phyloP scores from a whole-genome alignment of 37 sponge, comb jelly and placozoan genomes.

The Mnemiopsis leidyi region DNA sequence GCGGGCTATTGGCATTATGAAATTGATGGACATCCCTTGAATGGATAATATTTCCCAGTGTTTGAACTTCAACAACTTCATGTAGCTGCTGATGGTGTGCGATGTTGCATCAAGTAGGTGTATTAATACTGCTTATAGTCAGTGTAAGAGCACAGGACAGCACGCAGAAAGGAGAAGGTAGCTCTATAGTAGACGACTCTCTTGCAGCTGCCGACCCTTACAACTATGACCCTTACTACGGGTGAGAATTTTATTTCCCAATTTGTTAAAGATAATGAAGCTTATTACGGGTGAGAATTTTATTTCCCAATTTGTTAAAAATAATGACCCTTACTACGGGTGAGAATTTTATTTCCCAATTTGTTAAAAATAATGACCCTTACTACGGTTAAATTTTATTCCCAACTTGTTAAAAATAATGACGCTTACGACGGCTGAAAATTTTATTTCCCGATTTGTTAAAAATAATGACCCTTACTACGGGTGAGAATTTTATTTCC shows the following conservation, averaged over 20 bases:
- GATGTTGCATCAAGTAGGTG: not conserved
- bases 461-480: not conserved
- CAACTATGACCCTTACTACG: not conserved
- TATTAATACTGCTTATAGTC: not conserved
- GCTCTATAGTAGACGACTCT: not conserved
- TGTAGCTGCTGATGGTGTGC: not conserved
- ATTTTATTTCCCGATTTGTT: too few relatives aligned
- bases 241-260: too few relatives aligned
- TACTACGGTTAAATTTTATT: not conserved
- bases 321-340: constrained; percentile 1
- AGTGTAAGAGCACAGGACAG: not conserved
- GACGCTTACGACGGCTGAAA: too few relatives aligned
- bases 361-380: too few relatives aligned
- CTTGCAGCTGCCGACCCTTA: not conserved
- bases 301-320: too few relatives aligned
- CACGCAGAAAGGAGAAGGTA: not conserved
- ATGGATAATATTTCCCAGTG: not conserved
- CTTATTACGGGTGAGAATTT: not conserved
- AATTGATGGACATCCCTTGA: too few relatives aligned
- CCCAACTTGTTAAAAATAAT: too few relatives aligned
- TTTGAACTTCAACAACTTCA: not conserved
- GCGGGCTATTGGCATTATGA: too few relatives aligned
- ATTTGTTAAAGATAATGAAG: too few relatives aligned
- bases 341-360: too few relatives aligned
- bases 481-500: too few relatives aligned